These are phyloP conservation scores for Rhagonycha fulva DNA, from an alignment of 2,888 invertebrate genomes.

Conservation along the genomic window DNA sequence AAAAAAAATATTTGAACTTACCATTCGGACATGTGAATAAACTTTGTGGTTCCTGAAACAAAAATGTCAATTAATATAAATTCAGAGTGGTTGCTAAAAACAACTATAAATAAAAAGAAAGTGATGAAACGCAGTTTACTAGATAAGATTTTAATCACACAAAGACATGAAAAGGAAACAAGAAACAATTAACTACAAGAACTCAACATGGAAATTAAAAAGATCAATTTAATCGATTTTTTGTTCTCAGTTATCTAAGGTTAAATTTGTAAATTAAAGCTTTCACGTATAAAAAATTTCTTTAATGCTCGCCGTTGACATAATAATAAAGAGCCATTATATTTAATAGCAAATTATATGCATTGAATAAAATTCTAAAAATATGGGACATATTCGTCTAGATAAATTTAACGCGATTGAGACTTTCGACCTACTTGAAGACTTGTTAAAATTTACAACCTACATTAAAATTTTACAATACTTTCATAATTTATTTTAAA, in stretches of 20 bases:
- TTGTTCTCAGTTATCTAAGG: background rate
- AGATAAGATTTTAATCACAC: background rate
- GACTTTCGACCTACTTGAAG: slow-evolving; percentile 1
- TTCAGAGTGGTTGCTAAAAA: background rate
- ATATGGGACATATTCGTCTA: background rate
- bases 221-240: background rate
- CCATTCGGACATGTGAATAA: slow-evolving; percentile 75
- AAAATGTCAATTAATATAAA: slow-evolving; percentile 33
- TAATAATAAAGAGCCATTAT: background rate
- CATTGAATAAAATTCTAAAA: background rate
- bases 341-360: background rate
- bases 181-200: background rate
- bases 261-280: background rate
- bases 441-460: slow-evolving; percentile 3
- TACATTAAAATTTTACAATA: background rate
- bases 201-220: background rate
- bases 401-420: background rate
- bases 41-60: slow-evolving; percentile 65
- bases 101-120: background rate
- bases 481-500: background rate
- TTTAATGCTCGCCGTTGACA: background rate
- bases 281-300: background rate
- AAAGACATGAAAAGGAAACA: background rate
- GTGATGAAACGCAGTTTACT: background rate
- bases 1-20: slow-evolving; percentile 56